phyloP scores from a whole-genome alignment of 2,113 vertebrate genomes.

The Poeciliopsis prolifica region DNA sequence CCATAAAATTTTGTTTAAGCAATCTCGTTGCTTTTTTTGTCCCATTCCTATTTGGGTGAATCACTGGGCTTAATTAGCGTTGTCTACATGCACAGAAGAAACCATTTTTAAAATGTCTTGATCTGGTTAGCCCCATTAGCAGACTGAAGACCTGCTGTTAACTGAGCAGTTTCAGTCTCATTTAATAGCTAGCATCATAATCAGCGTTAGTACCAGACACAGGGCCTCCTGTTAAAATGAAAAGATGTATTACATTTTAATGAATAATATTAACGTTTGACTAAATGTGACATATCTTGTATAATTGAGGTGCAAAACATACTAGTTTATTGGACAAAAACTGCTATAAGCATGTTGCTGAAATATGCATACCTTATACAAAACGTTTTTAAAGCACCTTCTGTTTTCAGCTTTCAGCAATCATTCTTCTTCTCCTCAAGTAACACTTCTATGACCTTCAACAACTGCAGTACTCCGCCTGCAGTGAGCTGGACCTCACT shows the following conservation, averaged over 20 bases:
- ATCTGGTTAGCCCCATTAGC: background rate
- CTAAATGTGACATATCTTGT: background rate
- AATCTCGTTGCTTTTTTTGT: background rate
- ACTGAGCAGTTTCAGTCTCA: background rate
- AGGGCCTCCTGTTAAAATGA: background rate
- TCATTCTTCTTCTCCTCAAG: background rate
- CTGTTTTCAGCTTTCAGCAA: no score
- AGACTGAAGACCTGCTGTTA: background rate
- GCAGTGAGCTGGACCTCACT: conserved; percentile 52
- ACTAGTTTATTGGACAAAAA: no score
- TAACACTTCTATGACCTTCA: background rate
- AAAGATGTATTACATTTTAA: background rate
- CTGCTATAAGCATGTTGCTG: no score
- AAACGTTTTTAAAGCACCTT: no score
- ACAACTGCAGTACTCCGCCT: conserved; percentile 11
- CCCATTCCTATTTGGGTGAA: background rate
- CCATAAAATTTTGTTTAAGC: background rate
- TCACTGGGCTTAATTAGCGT: background rate
- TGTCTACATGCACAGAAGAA: background rate
- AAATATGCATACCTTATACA: no score
- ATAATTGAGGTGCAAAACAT: background rate
- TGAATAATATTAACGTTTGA: background rate
- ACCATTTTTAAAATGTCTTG: background rate
- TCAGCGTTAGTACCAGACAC: background rate
- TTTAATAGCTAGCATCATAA: background rate